Conservation (phyloP, 2,888 invertebrate genomes). For the Agriopis marginaria region DNA sequence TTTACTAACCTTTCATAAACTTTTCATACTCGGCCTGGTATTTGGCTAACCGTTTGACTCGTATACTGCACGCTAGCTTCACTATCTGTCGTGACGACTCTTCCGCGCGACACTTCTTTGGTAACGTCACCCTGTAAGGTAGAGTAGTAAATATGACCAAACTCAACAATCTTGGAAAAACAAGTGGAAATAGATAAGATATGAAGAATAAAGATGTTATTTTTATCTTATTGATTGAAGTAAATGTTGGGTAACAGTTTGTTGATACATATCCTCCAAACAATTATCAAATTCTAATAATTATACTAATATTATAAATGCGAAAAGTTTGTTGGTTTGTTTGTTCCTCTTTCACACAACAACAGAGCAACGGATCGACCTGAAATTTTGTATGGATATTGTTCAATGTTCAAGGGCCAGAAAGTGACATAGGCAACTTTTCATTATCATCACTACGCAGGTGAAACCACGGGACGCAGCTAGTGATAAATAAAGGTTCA, state of each 20-base stretch:
- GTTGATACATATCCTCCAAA: not conserved
- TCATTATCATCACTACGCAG: too few species aligned
- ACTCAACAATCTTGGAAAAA: not conserved
- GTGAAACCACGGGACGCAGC: too few species aligned
- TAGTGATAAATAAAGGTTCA: too few species aligned
- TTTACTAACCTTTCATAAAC: conserved; percentile 75
- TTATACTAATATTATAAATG: too few species aligned
- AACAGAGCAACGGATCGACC: too few species aligned
- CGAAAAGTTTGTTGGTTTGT: too few species aligned
- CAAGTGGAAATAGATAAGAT: conserved; percentile 16
- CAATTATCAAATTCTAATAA: too few species aligned
- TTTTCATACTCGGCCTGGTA: conserved; percentile 94
- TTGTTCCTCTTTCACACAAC: too few species aligned
- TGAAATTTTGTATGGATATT: too few species aligned
- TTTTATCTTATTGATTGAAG: not conserved
- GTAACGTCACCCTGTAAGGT: conserved; percentile 91
- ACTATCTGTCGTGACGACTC: conserved; percentile 95
- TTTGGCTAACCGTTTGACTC: conserved; percentile 97
- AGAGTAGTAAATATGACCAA: not conserved
- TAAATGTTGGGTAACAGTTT: not conserved
- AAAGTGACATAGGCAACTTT: too few species aligned
- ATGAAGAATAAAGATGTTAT: not conserved
- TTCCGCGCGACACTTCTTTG: conserved; percentile 97
- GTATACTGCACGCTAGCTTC: conserved; percentile 95
- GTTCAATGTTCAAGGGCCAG: too few species aligned